Percentiles rank a stretch among this genome's conserved stretches.
Conservation (phyloP, 1,140 invertebrate species). For the Ditylenchus dipsaci region DNA sequence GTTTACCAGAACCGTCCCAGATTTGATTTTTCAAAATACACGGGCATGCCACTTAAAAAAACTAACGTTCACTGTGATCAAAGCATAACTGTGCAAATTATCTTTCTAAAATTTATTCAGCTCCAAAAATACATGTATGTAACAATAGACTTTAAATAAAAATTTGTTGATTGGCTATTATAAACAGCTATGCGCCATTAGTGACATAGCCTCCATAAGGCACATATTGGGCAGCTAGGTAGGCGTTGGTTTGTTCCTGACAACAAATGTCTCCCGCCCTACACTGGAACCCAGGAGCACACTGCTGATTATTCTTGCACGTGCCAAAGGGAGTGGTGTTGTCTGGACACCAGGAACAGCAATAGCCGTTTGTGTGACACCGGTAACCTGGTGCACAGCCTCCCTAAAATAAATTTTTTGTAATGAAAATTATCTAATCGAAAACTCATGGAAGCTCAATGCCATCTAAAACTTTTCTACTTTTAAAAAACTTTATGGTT, state of each 20-base stretch:
- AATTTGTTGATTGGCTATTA: too few relatives aligned
- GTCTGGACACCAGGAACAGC: slow-evolving; percentile 42
- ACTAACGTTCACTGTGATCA: too few relatives aligned
- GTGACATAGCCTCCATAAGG: neutral
- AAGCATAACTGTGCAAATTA: too few relatives aligned
- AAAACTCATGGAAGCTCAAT: too few relatives aligned
- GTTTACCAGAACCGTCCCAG: too few relatives aligned
- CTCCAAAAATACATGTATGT: too few relatives aligned
- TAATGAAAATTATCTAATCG: neutral
- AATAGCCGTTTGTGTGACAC: slow-evolving; percentile 43
- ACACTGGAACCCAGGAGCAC: slow-evolving; percentile 18
- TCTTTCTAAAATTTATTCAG: too few relatives aligned
- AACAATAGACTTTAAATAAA: too few relatives aligned
- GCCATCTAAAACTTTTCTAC: too few relatives aligned
- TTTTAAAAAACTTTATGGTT: too few relatives aligned
- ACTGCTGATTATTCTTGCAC: slow-evolving; percentile 20
- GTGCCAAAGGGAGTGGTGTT: slow-evolving; percentile 40
- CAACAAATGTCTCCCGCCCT: slow-evolving; percentile 23
- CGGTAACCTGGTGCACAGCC: slow-evolving; percentile 35
- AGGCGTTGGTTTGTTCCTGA: neutral
- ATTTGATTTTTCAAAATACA: too few relatives aligned
- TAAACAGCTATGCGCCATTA: neutral
- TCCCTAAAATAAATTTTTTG: slow-evolving; percentile 11
- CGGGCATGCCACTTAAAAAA: too few relatives aligned
- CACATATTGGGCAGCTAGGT: neutral